These are phyloP conservation scores for Scalopus aquaticus DNA, from an alignment of 2,113 vertebrate species.

Conservation along the genomic window DNA sequence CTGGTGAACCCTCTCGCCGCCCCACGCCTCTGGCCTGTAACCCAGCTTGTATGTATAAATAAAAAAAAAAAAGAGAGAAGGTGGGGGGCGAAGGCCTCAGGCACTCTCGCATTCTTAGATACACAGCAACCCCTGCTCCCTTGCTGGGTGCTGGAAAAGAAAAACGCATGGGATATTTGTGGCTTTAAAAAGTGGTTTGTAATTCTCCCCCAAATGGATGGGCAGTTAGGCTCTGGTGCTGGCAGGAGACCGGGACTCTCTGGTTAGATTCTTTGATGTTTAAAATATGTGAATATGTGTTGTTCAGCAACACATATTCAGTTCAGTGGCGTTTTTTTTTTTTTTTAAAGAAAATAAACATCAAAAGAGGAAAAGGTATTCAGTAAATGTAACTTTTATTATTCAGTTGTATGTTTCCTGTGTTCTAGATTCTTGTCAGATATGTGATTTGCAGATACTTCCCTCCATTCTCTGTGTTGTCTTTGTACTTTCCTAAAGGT, in stretches of 20 bases:
- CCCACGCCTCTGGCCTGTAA: too few relatives aligned
- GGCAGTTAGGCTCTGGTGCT: not conserved
- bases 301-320: not conserved
- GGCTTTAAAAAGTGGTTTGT: not conserved
- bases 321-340: too few relatives aligned
- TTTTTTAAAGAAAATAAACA: not conserved
- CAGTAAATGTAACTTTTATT: not conserved
- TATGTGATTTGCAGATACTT: not conserved
- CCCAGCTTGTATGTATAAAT: too few relatives aligned
- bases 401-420: not conserved
- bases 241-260: too few relatives aligned
- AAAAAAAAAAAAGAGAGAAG: too few relatives aligned
- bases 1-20: too few relatives aligned
- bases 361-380: not conserved
- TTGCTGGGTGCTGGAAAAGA: too few relatives aligned
- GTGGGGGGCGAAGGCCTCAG: fast-evolving
- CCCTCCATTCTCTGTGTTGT: not conserved
- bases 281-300: not conserved
- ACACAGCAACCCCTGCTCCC: too few relatives aligned
- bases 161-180: not conserved
- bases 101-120: fast-evolving
- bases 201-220: not conserved
- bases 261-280: not conserved
- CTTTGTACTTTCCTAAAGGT: not conserved
- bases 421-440: not conserved